Conservation (phyloP, 1,140 invertebrate genomes). For the Papilio aristodemus region DNA sequence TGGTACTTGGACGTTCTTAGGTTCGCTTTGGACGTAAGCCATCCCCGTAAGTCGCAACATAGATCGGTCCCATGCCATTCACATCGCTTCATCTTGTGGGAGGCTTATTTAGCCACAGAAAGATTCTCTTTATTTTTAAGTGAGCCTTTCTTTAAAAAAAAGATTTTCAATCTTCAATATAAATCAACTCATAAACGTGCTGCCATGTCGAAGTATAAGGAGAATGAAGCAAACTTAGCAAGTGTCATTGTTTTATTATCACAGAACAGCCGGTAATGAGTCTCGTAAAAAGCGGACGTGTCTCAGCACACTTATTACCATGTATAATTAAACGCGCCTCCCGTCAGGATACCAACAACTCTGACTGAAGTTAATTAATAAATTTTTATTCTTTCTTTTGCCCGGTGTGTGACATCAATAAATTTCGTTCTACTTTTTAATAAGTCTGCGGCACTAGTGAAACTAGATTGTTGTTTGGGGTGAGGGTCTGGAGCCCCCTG, state of each 20-base stretch:
- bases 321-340: constrained; percentile 18
- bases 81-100: too few species aligned
- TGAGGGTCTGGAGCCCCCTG: too few species aligned
- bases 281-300: constrained; percentile 24
- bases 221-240: constrained; percentile 25
- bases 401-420: too few species aligned
- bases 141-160: constrained; percentile 42
- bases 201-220: constrained; percentile 4
- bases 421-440: neutral
- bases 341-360: constrained; percentile 4
- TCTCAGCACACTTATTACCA: constrained; percentile 7
- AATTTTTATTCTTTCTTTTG: neutral
- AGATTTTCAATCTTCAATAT: constrained; percentile 16
- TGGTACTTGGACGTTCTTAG: too few species aligned
- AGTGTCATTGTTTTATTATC: constrained; percentile 30
- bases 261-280: constrained; percentile 20
- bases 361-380: constrained; percentile 12
- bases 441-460: too few species aligned
- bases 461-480: too few species aligned
- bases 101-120: too few species aligned
- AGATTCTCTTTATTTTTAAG: too few species aligned
- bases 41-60: too few species aligned
- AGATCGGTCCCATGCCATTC: too few species aligned
- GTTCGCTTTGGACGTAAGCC: too few species aligned
- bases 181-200: constrained; percentile 2